Evolutionary conservation across 2,113 vertebrate genomes (phyloP).

Genomic region (Rhinogobius similis): DNA sequence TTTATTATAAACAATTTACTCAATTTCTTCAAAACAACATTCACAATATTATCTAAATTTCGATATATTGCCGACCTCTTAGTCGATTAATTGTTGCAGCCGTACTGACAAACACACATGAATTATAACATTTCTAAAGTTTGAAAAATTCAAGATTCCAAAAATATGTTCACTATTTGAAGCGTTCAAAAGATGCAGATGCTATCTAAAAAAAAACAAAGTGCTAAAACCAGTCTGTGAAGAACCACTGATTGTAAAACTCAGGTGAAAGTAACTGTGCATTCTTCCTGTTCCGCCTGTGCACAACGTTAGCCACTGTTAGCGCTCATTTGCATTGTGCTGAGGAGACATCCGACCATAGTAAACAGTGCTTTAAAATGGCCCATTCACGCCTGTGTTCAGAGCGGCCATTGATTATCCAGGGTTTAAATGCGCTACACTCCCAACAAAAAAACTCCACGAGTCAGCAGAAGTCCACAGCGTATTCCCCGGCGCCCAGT

Average conservation of each 20-base stretch:
- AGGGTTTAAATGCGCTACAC: background rate
- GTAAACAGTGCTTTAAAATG: conserved; percentile 3
- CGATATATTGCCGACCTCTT: too few relatives aligned
- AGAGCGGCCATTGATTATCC: background rate
- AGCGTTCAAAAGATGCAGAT: too few relatives aligned
- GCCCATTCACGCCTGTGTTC: background rate
- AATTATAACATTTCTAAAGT: too few relatives aligned
- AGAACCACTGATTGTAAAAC: background rate
- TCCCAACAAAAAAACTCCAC: background rate
- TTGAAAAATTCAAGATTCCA: too few relatives aligned
- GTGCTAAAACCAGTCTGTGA: background rate
- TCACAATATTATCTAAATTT: too few relatives aligned
- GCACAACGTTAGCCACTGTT: background rate
- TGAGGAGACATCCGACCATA: background rate
- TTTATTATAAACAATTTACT: too few relatives aligned
- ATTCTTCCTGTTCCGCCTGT: background rate
- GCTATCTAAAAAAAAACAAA: background rate
- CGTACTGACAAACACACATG: too few relatives aligned
- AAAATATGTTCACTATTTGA: too few relatives aligned
- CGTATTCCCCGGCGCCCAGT: background rate
- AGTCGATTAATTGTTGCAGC: too few relatives aligned
- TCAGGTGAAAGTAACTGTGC: background rate
- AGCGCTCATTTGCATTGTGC: background rate
- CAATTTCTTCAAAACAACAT: too few relatives aligned
- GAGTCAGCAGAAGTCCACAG: background rate